Conservation (phyloP, 2,888 invertebrate genomes). For the Orthonychiurus folsomi region DNA sequence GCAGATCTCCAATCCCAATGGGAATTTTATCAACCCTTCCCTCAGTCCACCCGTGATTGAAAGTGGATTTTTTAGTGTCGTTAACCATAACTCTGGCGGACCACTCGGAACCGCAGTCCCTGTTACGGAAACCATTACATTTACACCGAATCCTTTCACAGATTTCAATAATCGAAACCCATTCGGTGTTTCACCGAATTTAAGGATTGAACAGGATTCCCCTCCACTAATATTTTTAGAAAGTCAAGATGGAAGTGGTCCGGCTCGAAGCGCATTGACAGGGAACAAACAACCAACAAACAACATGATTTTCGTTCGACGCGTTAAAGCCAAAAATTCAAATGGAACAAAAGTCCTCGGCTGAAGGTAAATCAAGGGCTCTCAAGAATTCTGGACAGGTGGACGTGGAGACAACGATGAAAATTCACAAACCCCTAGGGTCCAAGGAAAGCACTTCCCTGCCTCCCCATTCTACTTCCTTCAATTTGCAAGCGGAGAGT, state of each 20-base stretch:
- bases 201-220: no score
- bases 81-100: no score
- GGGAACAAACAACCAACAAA: neutral
- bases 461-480: neutral
- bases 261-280: neutral
- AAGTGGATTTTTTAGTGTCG: neutral
- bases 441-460: neutral
- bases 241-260: neutral
- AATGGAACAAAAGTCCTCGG: neutral
- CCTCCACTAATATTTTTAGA: constrained; percentile 6
- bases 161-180: neutral
- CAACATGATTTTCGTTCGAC: constrained; percentile 1
- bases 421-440: neutral
- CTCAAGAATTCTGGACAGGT: neutral
- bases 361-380: neutral
- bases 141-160: constrained; percentile 6
- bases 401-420: constrained; percentile 12
- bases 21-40: neutral
- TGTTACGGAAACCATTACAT: constrained; percentile 6
- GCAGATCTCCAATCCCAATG: no score
- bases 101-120: no score
- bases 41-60: no score
- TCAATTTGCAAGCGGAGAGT: constrained; percentile 2
- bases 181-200: neutral
- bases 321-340: constrained; percentile 1